Evolutionary conservation across 53 echinoderm and acorn worm species (phyloP).

Genomic region (Mesocentrotus franciscanus): DNA sequence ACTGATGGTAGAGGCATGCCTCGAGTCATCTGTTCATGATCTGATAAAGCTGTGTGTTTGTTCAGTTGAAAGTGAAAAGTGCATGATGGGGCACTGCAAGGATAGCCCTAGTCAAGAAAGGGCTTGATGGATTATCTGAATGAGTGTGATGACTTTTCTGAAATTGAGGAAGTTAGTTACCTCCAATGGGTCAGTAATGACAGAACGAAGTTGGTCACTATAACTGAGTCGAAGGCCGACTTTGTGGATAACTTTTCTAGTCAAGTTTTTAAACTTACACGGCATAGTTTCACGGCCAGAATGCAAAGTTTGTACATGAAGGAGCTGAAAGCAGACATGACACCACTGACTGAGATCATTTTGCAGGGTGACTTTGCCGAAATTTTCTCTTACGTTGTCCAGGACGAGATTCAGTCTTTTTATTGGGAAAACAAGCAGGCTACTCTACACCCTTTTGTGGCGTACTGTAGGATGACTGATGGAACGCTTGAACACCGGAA

Average conservation of each 20-base stretch:
- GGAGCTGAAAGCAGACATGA: conserved; percentile 56
- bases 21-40: too few species aligned
- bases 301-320: conserved; percentile 72
- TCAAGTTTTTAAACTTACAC: conserved; percentile 66
- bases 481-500: conserved; percentile 62
- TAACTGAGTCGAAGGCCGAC: conserved; percentile 50
- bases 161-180: too few species aligned
- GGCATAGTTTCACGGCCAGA: conserved; percentile 69
- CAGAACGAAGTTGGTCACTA: conserved; percentile 48
- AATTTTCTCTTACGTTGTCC: conserved; percentile 70
- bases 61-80: too few species aligned
- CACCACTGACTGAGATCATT: conserved; percentile 63
- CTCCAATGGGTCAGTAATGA: conserved; percentile 61
- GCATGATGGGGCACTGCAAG: too few species aligned
- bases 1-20: too few species aligned
- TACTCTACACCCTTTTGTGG: conserved; percentile 74
- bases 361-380: conserved; percentile 78
- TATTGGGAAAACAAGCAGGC: conserved; percentile 77
- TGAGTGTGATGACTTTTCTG: too few species aligned
- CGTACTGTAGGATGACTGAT: conserved; percentile 47
- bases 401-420: conserved; percentile 74
- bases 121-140: too few species aligned
- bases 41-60: too few species aligned
- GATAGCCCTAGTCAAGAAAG: too few species aligned
- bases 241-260: conserved; percentile 67